Conservation (phyloP, 2,113 vertebrate genomes). For the Leucoraja erinaceus region DNA sequence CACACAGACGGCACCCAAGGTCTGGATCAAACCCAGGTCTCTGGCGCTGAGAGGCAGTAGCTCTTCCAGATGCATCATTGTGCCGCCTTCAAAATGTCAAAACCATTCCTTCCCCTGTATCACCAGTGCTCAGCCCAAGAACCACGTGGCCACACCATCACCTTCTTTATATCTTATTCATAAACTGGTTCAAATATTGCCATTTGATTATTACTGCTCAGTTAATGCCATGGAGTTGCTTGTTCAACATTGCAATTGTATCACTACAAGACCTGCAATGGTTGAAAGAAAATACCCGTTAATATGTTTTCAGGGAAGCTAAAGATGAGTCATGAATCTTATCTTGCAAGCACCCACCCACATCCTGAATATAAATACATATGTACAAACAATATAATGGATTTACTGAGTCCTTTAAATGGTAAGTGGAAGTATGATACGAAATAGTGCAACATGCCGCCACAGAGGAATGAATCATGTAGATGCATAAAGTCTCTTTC, state of each 20-base stretch:
- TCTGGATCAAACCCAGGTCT: no score
- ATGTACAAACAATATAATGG: not conserved
- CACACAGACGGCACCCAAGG: no score
- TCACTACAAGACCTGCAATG: not conserved
- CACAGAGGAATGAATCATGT: no score
- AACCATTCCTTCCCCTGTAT: not conserved
- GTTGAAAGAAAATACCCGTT: not conserved
- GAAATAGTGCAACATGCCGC: not conserved
- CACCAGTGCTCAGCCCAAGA: not conserved
- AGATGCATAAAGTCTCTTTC: no score
- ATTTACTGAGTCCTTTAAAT: not conserved
- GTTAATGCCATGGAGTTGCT: not conserved
- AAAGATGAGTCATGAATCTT: not conserved
- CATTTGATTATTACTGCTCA: not conserved
- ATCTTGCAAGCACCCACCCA: not conserved
- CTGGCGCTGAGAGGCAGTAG: no score
- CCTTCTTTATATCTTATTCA: not conserved
- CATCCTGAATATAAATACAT: not conserved
- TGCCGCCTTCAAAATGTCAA: no score
- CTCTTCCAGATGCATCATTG: no score
- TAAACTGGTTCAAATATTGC: not conserved
- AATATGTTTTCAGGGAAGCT: not conserved
- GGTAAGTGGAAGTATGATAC: not conserved
- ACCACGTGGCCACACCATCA: no score
- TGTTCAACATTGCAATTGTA: not conserved